Evolutionary conservation across 2,113 vertebrate genomes (phyloP).

Genomic region (Tor tambroides): DNA sequence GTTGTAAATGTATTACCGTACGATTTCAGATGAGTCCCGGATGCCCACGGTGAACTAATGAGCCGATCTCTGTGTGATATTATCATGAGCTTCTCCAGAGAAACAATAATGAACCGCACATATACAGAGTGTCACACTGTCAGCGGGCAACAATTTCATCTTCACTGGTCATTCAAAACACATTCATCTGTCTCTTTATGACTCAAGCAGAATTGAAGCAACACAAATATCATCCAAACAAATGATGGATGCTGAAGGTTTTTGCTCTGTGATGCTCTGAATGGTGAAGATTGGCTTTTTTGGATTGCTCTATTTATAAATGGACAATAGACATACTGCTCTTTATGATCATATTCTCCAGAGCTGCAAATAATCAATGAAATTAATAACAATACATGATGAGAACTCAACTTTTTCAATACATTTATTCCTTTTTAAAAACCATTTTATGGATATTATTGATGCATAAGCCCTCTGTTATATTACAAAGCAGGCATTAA

Average conservation of each 20-base stretch:
- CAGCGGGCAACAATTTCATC: conserved; percentile 13
- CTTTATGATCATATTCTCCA: neutral
- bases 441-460: too few relatives aligned
- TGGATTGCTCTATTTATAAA: neutral
- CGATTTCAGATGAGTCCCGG: conserved; percentile 3
- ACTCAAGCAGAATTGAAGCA: neutral
- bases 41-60: conserved; percentile 39
- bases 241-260: neutral
- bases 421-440: neutral
- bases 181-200: conserved; percentile 8
- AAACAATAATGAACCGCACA: neutral
- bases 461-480: too few relatives aligned
- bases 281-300: neutral
- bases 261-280: neutral
- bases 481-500: too few relatives aligned
- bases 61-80: conserved; percentile 32
- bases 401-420: too few relatives aligned
- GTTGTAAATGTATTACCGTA: neutral
- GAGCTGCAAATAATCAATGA: neutral
- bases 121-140: conserved; percentile 1
- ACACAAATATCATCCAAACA: neutral
- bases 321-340: neutral
- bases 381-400: neutral
- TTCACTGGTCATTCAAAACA: neutral
- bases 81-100: conserved; percentile 28